These are phyloP conservation scores for Cuculus canorus DNA, from an alignment of 2,797 vertebrate species.

Conservation along the genomic window DNA sequence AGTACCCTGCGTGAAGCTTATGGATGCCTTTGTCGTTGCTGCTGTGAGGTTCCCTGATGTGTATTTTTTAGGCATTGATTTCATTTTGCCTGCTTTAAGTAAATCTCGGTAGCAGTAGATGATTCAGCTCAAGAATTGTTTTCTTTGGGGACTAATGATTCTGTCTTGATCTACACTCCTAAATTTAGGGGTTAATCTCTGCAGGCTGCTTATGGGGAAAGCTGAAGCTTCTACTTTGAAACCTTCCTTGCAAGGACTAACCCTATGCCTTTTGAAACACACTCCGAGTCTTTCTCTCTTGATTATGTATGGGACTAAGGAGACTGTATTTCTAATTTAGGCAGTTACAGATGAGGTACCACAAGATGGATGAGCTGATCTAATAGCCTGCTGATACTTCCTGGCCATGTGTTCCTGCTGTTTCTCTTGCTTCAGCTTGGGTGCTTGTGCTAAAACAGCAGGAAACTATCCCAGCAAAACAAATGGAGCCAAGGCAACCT, in stretches of 20 bases:
- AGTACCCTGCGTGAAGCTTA: neutral
- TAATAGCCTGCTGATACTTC: constrained; percentile 51
- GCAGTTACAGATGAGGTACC: constrained; percentile 56
- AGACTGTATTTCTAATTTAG: constrained; percentile 53
- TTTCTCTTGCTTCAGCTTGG: constrained; percentile 34
- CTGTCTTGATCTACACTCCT: neutral
- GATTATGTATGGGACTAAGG: constrained; percentile 38
- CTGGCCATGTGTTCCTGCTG: constrained; percentile 35
- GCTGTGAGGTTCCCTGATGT: neutral
- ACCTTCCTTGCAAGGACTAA: neutral
- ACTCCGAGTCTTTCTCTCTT: neutral
- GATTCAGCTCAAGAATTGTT: neutral
- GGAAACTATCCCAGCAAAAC: neutral
- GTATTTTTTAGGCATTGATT: neutral
- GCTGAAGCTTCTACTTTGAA: constrained; percentile 9
- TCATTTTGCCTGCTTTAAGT: constrained; percentile 25
- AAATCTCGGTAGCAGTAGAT: neutral
- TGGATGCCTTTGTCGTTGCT: neutral
- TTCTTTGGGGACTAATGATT: constrained; percentile 37
- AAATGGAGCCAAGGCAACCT: neutral
- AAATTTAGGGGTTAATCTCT: constrained; percentile 46
- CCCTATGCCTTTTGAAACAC: neutral
- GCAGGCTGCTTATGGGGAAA: neutral
- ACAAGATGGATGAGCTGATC: constrained; percentile 57
- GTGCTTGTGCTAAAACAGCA: neutral